Evolutionary conservation across 2,797 vertebrate genomes (phyloP), one percentile per base, ranked within the genome.

Genomic region (Falco rusticolus): DNA sequence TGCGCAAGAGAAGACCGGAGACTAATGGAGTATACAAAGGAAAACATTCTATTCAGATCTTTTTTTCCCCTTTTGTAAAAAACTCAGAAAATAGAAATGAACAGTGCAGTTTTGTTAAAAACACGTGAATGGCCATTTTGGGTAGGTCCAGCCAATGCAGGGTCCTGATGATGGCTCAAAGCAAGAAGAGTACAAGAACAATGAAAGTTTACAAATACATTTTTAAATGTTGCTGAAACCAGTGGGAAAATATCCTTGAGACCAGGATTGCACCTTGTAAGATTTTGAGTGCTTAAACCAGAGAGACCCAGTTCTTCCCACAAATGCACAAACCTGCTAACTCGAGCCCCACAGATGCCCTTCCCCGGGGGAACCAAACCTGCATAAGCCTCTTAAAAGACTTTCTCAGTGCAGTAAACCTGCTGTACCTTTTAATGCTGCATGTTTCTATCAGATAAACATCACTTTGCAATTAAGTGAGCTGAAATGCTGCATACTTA

Each of bases 381-480:
- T 88, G 79, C 6, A 2, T 56, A 76, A 96, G 43, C 69, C 93
- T 96, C 89, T 31, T 59, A 68, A 93, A 90, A 57, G 75, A 74
- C 79, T 61, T 84, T 83, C 81, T 92, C 11, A 13, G 66, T 72
- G 89, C 87, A 83, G 66, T 93, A 95, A 97, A 96, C 70, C 48
- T 50, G 87, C 65, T 96, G 89, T 94, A 61, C 92, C 82, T 91
- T 68, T 91, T 84, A 94, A 61, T 92, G 71, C 82, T 74, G 87
- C 51, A 86, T 1, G 5, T 87, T 95, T 91, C 90, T 77, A 86
- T 89, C 78, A 96, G 97, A 98, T 97, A 98, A 96, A 84, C 70
- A 93, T 97, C 39, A 9, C 84, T 71, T 57, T 63, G 87, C 71
- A 72, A 91, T 92, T 92, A 85, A 94, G 90, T 90, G 93, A 97